These are phyloP conservation scores for Meloidogyne floridensis DNA, from an alignment of 1,140 invertebrate species.

Conservation along the genomic window DNA sequence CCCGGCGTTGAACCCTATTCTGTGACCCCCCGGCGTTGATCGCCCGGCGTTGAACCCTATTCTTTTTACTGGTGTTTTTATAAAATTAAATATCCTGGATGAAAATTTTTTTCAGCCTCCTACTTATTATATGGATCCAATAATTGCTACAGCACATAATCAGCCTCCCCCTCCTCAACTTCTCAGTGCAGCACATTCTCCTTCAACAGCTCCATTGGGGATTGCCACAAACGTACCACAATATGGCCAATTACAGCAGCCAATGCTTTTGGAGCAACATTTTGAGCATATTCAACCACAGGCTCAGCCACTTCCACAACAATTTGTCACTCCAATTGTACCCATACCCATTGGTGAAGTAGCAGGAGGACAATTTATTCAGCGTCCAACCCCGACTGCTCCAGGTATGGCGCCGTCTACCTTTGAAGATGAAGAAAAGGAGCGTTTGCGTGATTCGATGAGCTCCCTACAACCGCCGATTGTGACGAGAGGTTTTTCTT, in stretches of 20 bases:
- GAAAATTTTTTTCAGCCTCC: neutral
- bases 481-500: constrained; percentile 31
- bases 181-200: neutral
- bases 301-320: neutral
- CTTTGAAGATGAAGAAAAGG: constrained; percentile 58
- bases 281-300: neutral
- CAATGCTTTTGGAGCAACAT: neutral
- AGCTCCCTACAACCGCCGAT: constrained; percentile 49
- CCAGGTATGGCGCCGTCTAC: neutral
- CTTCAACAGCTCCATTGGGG: neutral
- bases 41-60: too few relatives aligned
- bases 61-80: too few relatives aligned
- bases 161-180: neutral
- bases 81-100: too few relatives aligned
- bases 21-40: too few relatives aligned
- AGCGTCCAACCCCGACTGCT: neutral
- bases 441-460: constrained; percentile 53
- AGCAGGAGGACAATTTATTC: neutral
- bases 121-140: neutral
- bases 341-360: neutral
- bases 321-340: constrained; percentile 16
- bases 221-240: neutral
- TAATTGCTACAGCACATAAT: neutral
- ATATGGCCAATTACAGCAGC: constrained; percentile 5
- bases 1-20: too few relatives aligned